These are phyloP conservation scores for Sphinx pinastri DNA, from an alignment of 2,888 invertebrate genomes.

Conservation along the genomic window DNA sequence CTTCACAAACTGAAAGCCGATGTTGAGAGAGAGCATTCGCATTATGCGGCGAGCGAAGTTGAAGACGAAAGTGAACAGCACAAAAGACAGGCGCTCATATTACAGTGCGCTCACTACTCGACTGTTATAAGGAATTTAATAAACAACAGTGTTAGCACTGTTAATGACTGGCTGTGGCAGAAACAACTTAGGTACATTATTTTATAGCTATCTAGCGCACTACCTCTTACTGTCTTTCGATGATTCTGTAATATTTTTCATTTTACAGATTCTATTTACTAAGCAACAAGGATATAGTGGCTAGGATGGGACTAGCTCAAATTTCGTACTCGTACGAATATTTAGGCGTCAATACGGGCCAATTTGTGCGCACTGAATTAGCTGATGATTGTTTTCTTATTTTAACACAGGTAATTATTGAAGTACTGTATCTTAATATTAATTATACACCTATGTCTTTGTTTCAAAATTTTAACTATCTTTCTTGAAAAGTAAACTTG, in stretches of 20 bases:
- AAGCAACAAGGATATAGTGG: conserved; percentile 85
- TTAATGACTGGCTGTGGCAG: conserved; percentile 96
- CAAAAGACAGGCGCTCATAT: conserved; percentile 95
- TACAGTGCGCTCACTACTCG: conserved; percentile 97
- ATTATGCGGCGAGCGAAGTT: conserved; percentile 80
- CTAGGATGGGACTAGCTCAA: conserved; percentile 96
- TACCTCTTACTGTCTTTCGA: not conserved
- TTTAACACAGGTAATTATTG: conserved; percentile 89
- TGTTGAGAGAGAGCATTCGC: conserved; percentile 79
- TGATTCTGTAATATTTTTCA: not conserved
- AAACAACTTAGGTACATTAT: conserved; percentile 91
- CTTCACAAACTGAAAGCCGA: conserved; percentile 80
- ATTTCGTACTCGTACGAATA: conserved; percentile 99
- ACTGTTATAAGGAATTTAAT: conserved; percentile 91
- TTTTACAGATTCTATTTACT: conserved; percentile 87
- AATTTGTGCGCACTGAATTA: conserved; percentile 97
- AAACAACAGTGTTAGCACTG: conserved; percentile 85
- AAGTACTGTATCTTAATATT: not conserved
- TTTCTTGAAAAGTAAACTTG: no score
- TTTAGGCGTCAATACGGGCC: conserved; percentile 96
- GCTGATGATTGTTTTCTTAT: conserved; percentile 99
- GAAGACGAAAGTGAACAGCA: conserved; percentile 87
- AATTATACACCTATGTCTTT: not conserved
- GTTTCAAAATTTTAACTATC: not conserved
- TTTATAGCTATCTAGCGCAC: conserved; percentile 4